Percentiles rank a stretch among this genome's conserved stretches.
These are phyloP conservation scores for Sinodicranocentrus sp. DNA, from an alignment of 2,888 invertebrate species.

Conservation along the genomic window DNA sequence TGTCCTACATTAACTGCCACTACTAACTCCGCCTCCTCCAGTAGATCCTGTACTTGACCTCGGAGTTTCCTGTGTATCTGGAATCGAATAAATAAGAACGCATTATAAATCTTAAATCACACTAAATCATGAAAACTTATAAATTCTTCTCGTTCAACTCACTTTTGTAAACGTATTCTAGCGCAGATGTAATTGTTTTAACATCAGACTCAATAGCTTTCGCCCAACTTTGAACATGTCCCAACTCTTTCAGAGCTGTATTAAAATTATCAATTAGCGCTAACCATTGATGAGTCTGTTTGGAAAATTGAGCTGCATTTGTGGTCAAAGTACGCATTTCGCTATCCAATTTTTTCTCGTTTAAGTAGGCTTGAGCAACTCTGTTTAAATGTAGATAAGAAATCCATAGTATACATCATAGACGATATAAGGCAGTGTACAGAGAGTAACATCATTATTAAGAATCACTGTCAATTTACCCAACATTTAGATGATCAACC, in stretches of 20 bases:
- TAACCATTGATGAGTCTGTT: constrained; percentile 99
- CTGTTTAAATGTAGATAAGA: constrained; percentile 81
- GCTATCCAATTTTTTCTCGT: constrained; percentile 97
- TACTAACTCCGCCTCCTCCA: constrained; percentile 10
- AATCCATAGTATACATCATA: background rate
- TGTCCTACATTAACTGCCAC: constrained; percentile 3
- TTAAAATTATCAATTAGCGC: constrained; percentile 92
- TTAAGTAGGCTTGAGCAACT: constrained; percentile 98
- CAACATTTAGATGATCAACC: constrained; percentile 98
- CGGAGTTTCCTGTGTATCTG: constrained; percentile 60
- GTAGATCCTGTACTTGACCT: constrained; percentile 50
- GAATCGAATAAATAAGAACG: too few relatives aligned
- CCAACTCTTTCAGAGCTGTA: constrained; percentile 94
- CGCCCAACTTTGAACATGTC: constrained; percentile 99
- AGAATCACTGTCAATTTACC: constrained; percentile 82
- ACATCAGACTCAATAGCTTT: constrained; percentile 97
- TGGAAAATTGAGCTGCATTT: constrained; percentile 95
- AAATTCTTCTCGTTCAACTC: constrained; percentile 18
- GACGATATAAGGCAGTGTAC: too few relatives aligned
- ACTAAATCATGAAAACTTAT: too few relatives aligned
- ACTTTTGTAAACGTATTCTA: constrained; percentile 95
- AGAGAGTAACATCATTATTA: too few relatives aligned
- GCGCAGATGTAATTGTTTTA: constrained; percentile 92
- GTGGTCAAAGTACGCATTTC: constrained; percentile 97
- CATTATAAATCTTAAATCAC: too few relatives aligned